Evolutionary conservation across 2,888 invertebrate species (phyloP), one percentile per base, ranked within the genome.

Genomic region (Melinopterus prodromus): DNA sequence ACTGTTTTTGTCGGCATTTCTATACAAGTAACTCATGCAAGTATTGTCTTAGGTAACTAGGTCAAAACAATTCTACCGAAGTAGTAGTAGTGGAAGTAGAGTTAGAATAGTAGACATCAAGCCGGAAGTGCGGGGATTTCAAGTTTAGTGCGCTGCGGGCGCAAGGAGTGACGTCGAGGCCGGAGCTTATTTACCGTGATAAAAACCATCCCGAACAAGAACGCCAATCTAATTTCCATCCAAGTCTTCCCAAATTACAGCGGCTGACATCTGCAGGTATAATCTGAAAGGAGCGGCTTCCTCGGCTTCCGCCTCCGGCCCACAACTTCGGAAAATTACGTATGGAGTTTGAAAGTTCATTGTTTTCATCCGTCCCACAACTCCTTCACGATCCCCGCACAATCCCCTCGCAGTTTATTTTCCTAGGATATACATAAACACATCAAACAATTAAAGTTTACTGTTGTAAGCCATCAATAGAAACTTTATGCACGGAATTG

Each of bases 191-290:
- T 53, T 53, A 53, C 53, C 12, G 53, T 2, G 53, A 53, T 53
- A 53, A 53, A 53, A 53, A 53, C 53, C 53, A 53, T 53, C 53
- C 53, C 53, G 53, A 53, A 53, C 53, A 53, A 53, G 53, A 3
- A 53, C 53, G 53, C 53, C 53, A 53, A 53, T 53, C 53, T 53
- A 53, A 53, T 53, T 53, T 53, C 53, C 53, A 53, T 53, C 53
- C 53, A 53, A 53, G 53, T 53, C 53, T 53, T 53, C 53, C 53
- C 53, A 53, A 53, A 53, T 53, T 53, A 53, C 53, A 53, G 5
- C 12, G 53, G 53, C 53, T 53, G 53, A 53, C 53, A 53, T 53
- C 53, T 53, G 53, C 53, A 53, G 53, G 53, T 53, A 53, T 53
- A 53, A 53, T 53, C 53, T 53, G 53, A 53, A 53, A 53, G 53